Conservation (phyloP, 2,888 invertebrate species). For the Hypselothyrea guttata region DNA sequence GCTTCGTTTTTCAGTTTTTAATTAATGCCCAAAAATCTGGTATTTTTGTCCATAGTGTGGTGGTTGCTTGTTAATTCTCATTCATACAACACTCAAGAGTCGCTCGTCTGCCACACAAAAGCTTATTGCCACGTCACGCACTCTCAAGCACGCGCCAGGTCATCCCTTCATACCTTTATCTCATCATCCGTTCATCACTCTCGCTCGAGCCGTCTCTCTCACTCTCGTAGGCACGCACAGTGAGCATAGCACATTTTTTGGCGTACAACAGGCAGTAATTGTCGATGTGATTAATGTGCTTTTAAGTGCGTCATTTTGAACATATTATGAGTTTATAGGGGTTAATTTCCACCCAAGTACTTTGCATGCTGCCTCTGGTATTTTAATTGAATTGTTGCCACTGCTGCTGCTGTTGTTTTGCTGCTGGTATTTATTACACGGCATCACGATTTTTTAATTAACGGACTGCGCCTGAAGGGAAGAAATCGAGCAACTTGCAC, state of each 20-base stretch:
- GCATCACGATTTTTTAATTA: conserved; percentile 65
- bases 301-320: conserved; percentile 78
- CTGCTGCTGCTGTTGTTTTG: conserved; percentile 41
- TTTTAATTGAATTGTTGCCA: conserved; percentile 77
- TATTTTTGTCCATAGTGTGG: too few species aligned
- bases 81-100: conserved; percentile 48
- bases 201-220: not conserved
- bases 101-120: conserved; percentile 30
- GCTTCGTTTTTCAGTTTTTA: too few species aligned
- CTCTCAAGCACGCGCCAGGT: conserved; percentile 60
- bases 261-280: conserved; percentile 59
- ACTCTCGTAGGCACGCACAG: not conserved
- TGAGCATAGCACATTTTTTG: conserved; percentile 39
- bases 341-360: conserved; percentile 72
- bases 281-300: conserved; percentile 77
- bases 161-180: conserved; percentile 31
- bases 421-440: conserved; percentile 58
- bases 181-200: not conserved
- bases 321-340: conserved; percentile 76
- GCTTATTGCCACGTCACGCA: conserved; percentile 56
- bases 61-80: conserved; percentile 48
- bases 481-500: conserved; percentile 27
- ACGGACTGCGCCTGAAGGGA: conserved; percentile 43
- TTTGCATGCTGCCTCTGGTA: conserved; percentile 68
- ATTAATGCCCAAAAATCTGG: too few species aligned